phyloP scores from a whole-genome alignment of 1,140 invertebrate species.

The Asbolus verrucosus region DNA sequence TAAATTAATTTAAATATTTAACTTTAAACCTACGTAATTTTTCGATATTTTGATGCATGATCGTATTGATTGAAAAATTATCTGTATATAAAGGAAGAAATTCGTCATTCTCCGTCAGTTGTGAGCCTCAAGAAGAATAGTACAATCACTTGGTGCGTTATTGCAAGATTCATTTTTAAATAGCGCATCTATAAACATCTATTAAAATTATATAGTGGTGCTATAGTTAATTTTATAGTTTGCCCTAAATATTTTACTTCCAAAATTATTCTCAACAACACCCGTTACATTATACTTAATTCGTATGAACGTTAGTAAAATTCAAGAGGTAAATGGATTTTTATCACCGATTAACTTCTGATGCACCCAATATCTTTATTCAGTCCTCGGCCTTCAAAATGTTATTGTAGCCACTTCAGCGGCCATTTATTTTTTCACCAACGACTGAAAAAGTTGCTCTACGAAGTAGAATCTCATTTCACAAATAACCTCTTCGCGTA shows the following conservation, averaged over 20 bases:
- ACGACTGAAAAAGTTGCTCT: too few relatives aligned
- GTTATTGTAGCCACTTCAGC: conserved; percentile 1
- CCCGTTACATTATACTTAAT: background rate
- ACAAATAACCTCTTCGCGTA: too few relatives aligned
- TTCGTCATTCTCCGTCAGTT: too few relatives aligned
- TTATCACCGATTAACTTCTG: conserved; percentile 16
- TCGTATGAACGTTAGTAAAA: conserved; percentile 22
- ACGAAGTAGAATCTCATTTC: too few relatives aligned
- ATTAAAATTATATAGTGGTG: conserved; percentile 15
- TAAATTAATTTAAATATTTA: background rate
- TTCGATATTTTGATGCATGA: conserved; percentile 6
- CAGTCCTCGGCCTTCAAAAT: conserved; percentile 5
- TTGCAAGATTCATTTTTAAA: too few relatives aligned
- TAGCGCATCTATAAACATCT: conserved; percentile 24
- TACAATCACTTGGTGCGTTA: too few relatives aligned
- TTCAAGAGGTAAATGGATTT: conserved; percentile 31
- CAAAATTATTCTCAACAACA: background rate
- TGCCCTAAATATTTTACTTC: background rate
- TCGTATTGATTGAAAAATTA: background rate
- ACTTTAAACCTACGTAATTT: too few relatives aligned
- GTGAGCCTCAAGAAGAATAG: too few relatives aligned
- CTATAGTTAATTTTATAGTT: conserved; percentile 26
- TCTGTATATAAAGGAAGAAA: background rate
- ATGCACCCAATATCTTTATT: conserved; percentile 21
- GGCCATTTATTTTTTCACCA: conserved; percentile 24